Base-by-base conservation (phyloP, 2,888 invertebrate genomes). In the Phania funesta region DNA sequence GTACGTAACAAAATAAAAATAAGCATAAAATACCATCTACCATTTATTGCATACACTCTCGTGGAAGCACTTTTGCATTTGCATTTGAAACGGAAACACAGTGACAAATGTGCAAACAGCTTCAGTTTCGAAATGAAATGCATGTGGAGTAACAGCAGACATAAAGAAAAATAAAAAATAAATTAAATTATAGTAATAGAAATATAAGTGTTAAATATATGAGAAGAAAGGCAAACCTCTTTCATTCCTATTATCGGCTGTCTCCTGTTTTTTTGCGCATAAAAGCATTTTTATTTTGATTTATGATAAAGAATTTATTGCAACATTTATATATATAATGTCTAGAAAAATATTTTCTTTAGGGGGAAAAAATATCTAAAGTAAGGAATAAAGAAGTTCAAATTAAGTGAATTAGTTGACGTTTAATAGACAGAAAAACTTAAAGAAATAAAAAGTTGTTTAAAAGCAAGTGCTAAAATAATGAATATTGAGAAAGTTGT, bases 61-160 rank as follows among this genome's bases (percentile, higher is more conserved):
- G 22, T 16, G 0, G 16, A 29, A 29, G 13, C 46, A 44, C n/a
- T 60, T 60, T 50, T 52, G n/a, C n/a, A n/a, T 58, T 24, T 60
- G 26, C 62, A 62, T 65, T 46, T 9, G 29, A 56, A 75, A 48
- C 52, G 79, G 79, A 80, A 62, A 80, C 68, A 68, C 29, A 32
- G 38, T 80, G 79, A 74, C 79, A 80, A 80, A 80, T 80, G 64
- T 80, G 68, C 67, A 80, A 68, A 68, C 74, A 62, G 60, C 68
- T 56, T 32, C 68, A 29, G 24, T 74, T 35, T 16, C 1, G 35
- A 56, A 74, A 71, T 52, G 44, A 79, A 50, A 9, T 54, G 54
- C 58, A 71, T 71, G 35, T 26, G 48, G 16, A 68, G 54, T 26
- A 35, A 48, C 13, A 16, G 18, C n/a, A 64, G 5, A 58, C n/a